Percentiles rank a stretch among this genome's conserved stretches.
These are phyloP conservation scores for Drosophila nebulosa DNA, from an alignment of 1,140 invertebrate genomes.

Conservation along the genomic window DNA sequence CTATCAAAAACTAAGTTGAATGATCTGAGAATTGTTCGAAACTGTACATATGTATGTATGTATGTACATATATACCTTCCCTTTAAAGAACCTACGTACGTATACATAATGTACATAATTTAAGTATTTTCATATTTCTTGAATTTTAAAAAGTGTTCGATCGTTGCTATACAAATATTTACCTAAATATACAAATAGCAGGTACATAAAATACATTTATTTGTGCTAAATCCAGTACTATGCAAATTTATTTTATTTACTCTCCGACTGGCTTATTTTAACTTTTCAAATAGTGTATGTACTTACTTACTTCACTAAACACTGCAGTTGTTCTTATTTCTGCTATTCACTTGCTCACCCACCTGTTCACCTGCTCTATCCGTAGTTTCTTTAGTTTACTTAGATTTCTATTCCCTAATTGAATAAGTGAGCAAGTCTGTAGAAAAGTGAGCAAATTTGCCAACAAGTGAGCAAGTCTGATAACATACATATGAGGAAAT, in stretches of 20 bases:
- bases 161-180: neutral
- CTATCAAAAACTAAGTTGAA: conserved; percentile 48
- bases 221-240: neutral
- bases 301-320: too few relatives aligned
- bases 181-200: neutral
- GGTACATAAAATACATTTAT: neutral
- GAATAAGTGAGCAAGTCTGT: too few relatives aligned
- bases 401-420: too few relatives aligned
- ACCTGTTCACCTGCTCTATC: too few relatives aligned
- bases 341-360: too few relatives aligned
- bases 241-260: neutral
- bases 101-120: neutral
- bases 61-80: neutral
- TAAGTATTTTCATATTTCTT: conserved; percentile 4
- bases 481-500: too few relatives aligned
- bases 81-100: neutral
- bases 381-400: too few relatives aligned
- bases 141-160: neutral
- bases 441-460: too few relatives aligned
- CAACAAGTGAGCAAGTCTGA: too few relatives aligned
- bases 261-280: neutral
- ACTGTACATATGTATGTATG: conserved; percentile 4
- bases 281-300: too few relatives aligned
- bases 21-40: conserved; percentile 39
- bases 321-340: too few relatives aligned